Evolutionary conservation across 2,888 invertebrate species (phyloP), one percentile per base, ranked within the genome.

Genomic region (Ornithoptera alexandrae): DNA sequence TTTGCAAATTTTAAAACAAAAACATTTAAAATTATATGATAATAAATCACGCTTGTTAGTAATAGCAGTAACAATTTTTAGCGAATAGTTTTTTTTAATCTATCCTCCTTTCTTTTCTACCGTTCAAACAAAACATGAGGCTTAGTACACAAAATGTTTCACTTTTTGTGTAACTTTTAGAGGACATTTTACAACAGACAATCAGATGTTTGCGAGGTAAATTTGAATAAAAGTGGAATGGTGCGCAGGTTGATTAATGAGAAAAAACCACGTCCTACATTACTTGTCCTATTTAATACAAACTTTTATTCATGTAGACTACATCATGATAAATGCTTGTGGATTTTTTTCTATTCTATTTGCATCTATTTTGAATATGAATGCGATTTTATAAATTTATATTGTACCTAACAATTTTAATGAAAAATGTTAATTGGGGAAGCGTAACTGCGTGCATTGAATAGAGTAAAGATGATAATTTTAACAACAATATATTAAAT

Each of bases 251-350:
- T 58, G 58, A 68, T 68, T 58, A 62, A 50, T 18, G 50, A 57
- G 63, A 50, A 68, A 68, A 68, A 67, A 39, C 60, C 56, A 50
- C 60, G 62, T 56, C 62, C 67, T 67, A 67, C 67, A 62, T 67
- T 42, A 56, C 62, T 30, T 62, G 67, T 39, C 42, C 67, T 56
- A 67, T 67, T 62, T 62, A 65, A 59, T 50, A 50, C 20, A 10
- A 24, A 62, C 56, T 62, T 62, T 67, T 36, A 67, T 62, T 67
- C 57, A 22, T 36, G 62, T 62, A 56, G 39, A 61, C 67, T 67
- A 53, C 18, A 56, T 36, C n/a, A 56, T 20, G 15, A 18, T 24
- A 57, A 56, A 61, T 22, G 62, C n/a, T 42, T 22, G 53, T 50
- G 20, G 61, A 18, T 42, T 8, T 30, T 67, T 67, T 67, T 53